Evolutionary conservation across 1,140 invertebrate species (phyloP).

Genomic region (Drosophila pectinifera): DNA sequence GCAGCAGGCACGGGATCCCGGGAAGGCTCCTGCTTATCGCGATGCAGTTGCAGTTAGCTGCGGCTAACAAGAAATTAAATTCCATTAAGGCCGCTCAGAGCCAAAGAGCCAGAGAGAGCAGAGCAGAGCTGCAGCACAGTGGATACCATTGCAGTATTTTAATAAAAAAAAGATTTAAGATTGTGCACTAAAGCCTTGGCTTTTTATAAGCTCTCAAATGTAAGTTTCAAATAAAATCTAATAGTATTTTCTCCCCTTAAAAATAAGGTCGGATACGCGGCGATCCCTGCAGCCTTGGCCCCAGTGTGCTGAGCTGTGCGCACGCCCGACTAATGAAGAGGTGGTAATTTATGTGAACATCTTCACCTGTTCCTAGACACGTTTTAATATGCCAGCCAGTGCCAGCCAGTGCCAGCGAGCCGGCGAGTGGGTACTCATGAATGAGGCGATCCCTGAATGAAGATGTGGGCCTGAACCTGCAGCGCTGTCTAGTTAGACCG

Average conservation of each 20-base stretch:
- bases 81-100: conserved; percentile 66
- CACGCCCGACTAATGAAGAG: conserved; percentile 74
- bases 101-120: conserved; percentile 27
- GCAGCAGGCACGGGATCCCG: conserved; percentile 6
- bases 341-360: conserved; percentile 83
- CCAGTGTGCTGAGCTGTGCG: conserved; percentile 50
- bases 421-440: conserved; percentile 49
- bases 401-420: too few species aligned
- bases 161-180: not conserved
- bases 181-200: too few species aligned
- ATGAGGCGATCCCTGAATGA: conserved; percentile 64
- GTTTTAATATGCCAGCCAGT: conserved; percentile 70
- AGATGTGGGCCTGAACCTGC: conserved; percentile 62
- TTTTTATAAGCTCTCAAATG: too few species aligned
- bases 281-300: too few species aligned
- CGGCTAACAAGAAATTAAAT: conserved; percentile 82
- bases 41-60: conserved; percentile 75
- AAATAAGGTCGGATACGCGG: too few species aligned
- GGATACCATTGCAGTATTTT: not conserved
- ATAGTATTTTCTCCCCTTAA: not conserved
- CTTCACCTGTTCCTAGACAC: conserved; percentile 79
- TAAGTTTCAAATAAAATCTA: too few species aligned
- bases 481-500: conserved; percentile 52
- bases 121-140: conserved; percentile 28
- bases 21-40: conserved; percentile 54